Base-by-base conservation (phyloP, 2,113 vertebrate genomes). In the Archocentrus centrarchus region DNA sequence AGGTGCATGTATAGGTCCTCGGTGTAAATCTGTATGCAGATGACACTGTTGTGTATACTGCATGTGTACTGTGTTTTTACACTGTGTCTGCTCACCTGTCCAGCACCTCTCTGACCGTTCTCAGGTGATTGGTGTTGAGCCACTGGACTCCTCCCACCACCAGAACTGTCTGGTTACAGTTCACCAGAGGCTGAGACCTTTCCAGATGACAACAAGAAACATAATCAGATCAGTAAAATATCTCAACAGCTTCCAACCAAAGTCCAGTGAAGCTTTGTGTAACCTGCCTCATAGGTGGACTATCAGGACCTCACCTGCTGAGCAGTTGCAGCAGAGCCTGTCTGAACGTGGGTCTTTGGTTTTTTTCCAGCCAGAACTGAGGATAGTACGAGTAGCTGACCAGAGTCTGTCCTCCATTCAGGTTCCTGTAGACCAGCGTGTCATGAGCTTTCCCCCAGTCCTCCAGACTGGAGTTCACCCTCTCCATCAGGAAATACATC, bases 131-230 rank as follows among this genome's bases (percentile, higher is more conserved):
- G 58, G 95, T 94, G 93, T 96, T 98, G 66, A 99, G 97, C 98
- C 98, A 99, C 92, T 99, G 98, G 91, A 99, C 98, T 35, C 98
- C 98, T 77, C 98, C 98, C 93, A 97, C 97, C 79, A 99, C 97
- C 93, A 99, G 93, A 82, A 98, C 96, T 0, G 98, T 99, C 93
- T 93, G 95, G 61, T 94, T 83, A 3, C 97, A 97, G 92, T 99
- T 97, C 87, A 95, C 90, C 79, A 99, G 94, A 58, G 98, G 98
- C 89, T 79, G 95, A 73, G 98, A 98, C 94, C 98, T 99, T 81
- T 1, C 47, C 3, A 53, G 59, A 57, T 20, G 17, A 5, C 8
- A 24, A 39, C 35, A 47, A 22, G 53, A 32, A 11, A 41, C 8
- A 14, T 11, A 6, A 35, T 50, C 9, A 39, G 6, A 39, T 35